A percentile compares a stretch with the other conserved stretches of the same genome.
These are phyloP conservation scores for Hydrozoanthus gracilis DNA, from an alignment of 92 coral and sea anemone genomes.

Conservation along the genomic window DNA sequence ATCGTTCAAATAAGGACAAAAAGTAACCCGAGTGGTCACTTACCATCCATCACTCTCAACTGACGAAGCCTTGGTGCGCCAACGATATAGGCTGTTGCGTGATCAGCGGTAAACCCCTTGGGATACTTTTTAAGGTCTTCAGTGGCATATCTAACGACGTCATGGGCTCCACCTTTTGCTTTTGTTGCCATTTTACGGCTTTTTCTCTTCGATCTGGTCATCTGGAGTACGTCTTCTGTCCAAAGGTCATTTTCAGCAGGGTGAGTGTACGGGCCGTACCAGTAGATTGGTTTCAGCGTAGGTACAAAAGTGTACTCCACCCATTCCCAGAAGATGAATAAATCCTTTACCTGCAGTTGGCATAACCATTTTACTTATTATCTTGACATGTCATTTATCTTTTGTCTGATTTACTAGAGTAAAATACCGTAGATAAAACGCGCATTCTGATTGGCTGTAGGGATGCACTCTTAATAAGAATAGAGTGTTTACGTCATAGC, in stretches of 20 bases:
- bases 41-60: slow-evolving; percentile 73
- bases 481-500: no score
- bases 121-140: slow-evolving; percentile 59
- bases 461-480: no score
- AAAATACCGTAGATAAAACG: no score
- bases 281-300: slow-evolving; percentile 75
- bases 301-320: slow-evolving; percentile 71
- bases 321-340: slow-evolving; percentile 72
- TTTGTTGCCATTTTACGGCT: slow-evolving; percentile 46
- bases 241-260: slow-evolving; percentile 60
- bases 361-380: no score
- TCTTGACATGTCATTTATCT: no score
- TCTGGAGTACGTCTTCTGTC: slow-evolving; percentile 53
- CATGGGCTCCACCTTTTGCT: slow-evolving; percentile 44
- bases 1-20: background rate
- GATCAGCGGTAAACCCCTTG: slow-evolving; percentile 73
- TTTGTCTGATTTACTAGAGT: no score
- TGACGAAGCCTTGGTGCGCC: slow-evolving; percentile 88
- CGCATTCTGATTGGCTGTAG: no score
- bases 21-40: background rate
- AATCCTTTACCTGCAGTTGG: slow-evolving; percentile 65
- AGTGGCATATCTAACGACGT: background rate
- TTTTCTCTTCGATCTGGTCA: slow-evolving; percentile 55
- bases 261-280: slow-evolving; percentile 84
- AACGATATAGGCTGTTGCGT: slow-evolving; percentile 77